Base-by-base conservation (phyloP, 2,113 vertebrate genomes). In the Lipophrys pholis region DNA sequence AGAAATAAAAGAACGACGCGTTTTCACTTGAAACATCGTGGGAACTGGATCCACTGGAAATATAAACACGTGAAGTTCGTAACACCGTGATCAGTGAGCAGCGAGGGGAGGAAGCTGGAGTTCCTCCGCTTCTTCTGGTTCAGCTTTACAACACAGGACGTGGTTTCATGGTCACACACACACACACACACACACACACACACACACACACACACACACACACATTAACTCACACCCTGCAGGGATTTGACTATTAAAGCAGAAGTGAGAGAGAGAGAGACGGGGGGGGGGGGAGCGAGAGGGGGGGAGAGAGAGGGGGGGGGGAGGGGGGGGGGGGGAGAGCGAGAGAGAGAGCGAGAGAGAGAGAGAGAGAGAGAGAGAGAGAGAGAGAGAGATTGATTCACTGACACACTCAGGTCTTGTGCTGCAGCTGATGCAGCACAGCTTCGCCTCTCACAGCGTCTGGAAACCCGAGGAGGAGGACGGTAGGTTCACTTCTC, bases 231-330 rank as follows among this genome's bases (percentile, higher is more conserved):
- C 45, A 59, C 52, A 81, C 39, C 81, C 72, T 83, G 73, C 63
- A 67, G 83, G 57, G 77, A 65, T 69, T 77, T 71, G 73, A 81
- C 73, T 60, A 81, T 78, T 65, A 80, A 90, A 88, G 84, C 86
- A 89, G 90, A 90, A 91, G 87, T 90, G 84, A 86, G 78, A 79
- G 74, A 76, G 53, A 14, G 53, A 80, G 46, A 69, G 41, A 43
- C n/a, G n/a, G n/a, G n/a, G n/a, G n/a, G n/a, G n/a, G n/a, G n/a
- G n/a, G n/a, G n/a, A n/a, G n/a, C n/a, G n/a, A n/a, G n/a, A n/a
- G n/a, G n/a, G n/a, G n/a, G n/a, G n/a, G 21, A 30, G 21, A 30
- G 21, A 30, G 21, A 30, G 21, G n/a, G 56, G 73, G 11, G 49
- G 78, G 70, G 56, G 21, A 64, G 59, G 45, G 30, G 54, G 10